Base-by-base conservation (phyloP, 2,113 vertebrate species). In the Baryphthengus martii region DNA sequence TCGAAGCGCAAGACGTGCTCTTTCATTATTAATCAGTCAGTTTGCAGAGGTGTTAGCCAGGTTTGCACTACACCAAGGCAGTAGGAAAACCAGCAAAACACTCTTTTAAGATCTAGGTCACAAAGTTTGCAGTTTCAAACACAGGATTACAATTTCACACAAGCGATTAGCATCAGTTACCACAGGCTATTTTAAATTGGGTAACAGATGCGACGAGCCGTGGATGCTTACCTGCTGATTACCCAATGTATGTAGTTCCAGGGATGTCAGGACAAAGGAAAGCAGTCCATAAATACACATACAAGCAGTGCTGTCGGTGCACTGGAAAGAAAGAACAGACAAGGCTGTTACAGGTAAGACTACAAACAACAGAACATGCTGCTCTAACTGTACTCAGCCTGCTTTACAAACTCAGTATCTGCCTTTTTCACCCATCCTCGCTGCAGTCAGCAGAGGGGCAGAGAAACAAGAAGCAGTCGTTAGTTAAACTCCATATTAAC, bases 201-300 rank as follows among this genome's bases (percentile, higher is more conserved):
- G 14, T 70, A 76, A 88, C 4, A 50, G 65, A 61, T 1, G 5
- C 37, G 40, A 62, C 8, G 8, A 50, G 39, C 75, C 42, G 31
- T 49, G 7, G 26, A 63, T 58, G 71, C 85, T 42, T 91, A 99
- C 99, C 98, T 99, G 99, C 68, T 99, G 98, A 95, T 98, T 99
- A 84, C 98, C 98, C 76, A 99, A 90, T 0, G 98, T 99, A 77
- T 99, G 99, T 65, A 99, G 98, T 85, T 99, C 99, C 97, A 99
- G 98, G 0, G 99, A 99, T 1, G 98, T 99, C 73, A 99, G 97
- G 52, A 99, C 99, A 61, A 99, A 99, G 18, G 99, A 99, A 8
- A 99, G 98, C 35, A 99, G 99, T 19, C 99, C 99, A 6, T 99
- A 99, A 89, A 99, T 93, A 35, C 99, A 99, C 99, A 99, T 98